Percentiles rank a stretch among this genome's conserved stretches.
phyloP scores from a whole-genome alignment of 1,140 invertebrate species.

The Cryptotermes secundus region DNA sequence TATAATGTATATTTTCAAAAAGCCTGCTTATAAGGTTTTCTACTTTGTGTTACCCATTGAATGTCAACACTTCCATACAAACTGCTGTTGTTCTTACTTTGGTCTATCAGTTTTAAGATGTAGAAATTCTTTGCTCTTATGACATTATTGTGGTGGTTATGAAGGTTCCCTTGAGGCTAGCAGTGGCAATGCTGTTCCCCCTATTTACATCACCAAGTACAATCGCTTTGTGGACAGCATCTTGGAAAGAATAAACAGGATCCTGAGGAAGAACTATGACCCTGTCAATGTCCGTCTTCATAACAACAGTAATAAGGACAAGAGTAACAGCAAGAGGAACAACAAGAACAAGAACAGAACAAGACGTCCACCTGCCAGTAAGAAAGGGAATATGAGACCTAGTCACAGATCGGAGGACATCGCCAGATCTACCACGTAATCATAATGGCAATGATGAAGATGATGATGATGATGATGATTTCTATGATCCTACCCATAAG shows the following conservation, averaged over 20 bases:
- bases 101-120: background rate
- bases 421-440: background rate
- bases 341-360: conserved; percentile 38
- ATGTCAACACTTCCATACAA: conserved; percentile 1
- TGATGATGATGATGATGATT: background rate
- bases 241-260: conserved; percentile 73
- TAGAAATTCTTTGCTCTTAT: conserved; percentile 2
- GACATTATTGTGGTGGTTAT: conserved; percentile 22
- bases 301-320: conserved; percentile 44
- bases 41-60: too few species aligned
- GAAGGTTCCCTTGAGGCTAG: conserved; percentile 44
- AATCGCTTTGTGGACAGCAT: conserved; percentile 81
- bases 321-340: conserved; percentile 39
- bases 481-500: too few species aligned
- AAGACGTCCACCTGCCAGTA: background rate
- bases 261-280: conserved; percentile 73
- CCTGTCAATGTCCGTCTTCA: conserved; percentile 78
- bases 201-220: conserved; percentile 73
- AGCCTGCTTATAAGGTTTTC: too few species aligned
- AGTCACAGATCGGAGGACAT: background rate
- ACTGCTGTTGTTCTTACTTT: background rate
- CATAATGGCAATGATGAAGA: background rate
- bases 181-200: conserved; percentile 53
- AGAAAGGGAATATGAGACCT: background rate
- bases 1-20: too few species aligned